phyloP scores from a whole-genome alignment of 2,113 vertebrate genomes.

The Eclectus roratus region DNA sequence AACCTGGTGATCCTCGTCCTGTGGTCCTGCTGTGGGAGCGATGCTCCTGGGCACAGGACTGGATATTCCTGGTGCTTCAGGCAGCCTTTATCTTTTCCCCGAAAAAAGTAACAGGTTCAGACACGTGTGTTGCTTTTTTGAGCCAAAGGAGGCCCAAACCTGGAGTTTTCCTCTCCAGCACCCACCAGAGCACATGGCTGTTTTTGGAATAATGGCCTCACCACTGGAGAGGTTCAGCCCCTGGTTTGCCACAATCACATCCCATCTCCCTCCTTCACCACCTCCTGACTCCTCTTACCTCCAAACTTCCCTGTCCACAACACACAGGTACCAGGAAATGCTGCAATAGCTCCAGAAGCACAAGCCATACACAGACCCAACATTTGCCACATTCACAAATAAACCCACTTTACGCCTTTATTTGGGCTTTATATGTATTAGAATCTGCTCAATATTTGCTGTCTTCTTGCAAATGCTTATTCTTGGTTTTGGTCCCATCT shows the following conservation, averaged over 20 bases:
- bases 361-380: accelerated
- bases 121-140: accelerated
- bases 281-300: not conserved
- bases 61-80: accelerated
- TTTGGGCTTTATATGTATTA: not conserved
- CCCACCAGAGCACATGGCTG: not conserved
- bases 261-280: accelerated
- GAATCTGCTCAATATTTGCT: not conserved
- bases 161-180: not conserved
- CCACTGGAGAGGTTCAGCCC: not conserved
- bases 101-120: not conserved
- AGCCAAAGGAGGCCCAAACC: not conserved
- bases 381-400: not conserved
- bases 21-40: accelerated
- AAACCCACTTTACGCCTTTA: not conserved
- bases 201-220: not conserved
- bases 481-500: accelerated
- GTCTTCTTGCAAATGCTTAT: not conserved
- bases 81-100: not conserved
- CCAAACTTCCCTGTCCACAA: not conserved
- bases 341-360: not conserved
- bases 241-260: not conserved
- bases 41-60: accelerated
- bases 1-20: not conserved
- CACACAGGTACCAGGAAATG: not conserved